phyloP scores from a whole-genome alignment of 2,888 invertebrate species.

The Clostera curtula region DNA sequence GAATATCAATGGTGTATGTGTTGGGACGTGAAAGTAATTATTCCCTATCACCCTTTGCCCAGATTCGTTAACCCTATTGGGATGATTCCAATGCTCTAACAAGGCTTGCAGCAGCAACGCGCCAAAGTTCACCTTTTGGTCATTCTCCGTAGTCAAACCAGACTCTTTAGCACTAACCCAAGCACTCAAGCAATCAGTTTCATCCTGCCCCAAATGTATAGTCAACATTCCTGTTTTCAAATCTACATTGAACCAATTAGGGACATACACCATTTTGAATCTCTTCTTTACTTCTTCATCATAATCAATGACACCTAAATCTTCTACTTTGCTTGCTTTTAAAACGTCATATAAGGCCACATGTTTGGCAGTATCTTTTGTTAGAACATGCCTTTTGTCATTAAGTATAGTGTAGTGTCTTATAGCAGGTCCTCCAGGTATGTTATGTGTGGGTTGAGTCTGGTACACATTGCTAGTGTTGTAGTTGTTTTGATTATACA shows the following conservation, averaged over 20 bases:
- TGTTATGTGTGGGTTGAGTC: conserved; percentile 74
- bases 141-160: conserved; percentile 85
- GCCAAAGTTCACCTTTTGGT: conserved; percentile 97
- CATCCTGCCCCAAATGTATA: conserved; percentile 97
- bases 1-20: conserved; percentile 97
- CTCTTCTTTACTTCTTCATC: conserved; percentile 94
- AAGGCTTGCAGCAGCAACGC: conserved; percentile 94
- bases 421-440: conserved; percentile 94
- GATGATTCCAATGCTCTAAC: conserved; percentile 94
- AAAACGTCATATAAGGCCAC: conserved; percentile 95
- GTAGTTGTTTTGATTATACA: conserved; percentile 73
- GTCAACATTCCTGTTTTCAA: conserved; percentile 99
- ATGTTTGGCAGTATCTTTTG: conserved; percentile 90
- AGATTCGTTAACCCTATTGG: conserved; percentile 76
- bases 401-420: conserved; percentile 94
- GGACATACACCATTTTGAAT: conserved; percentile 95
- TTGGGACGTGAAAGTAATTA: conserved; percentile 91
- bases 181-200: conserved; percentile 97
- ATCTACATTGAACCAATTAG: conserved; percentile 99
- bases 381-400: conserved; percentile 96
- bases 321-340: conserved; percentile 90
- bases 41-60: conserved; percentile 84
- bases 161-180: conserved; percentile 99
- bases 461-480: conserved; percentile 68
- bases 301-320: conserved; percentile 92